Percentiles rank a stretch among this genome's conserved stretches.
Conservation (phyloP, 2,797 vertebrate genomes). For the Emys orbicularis region DNA sequence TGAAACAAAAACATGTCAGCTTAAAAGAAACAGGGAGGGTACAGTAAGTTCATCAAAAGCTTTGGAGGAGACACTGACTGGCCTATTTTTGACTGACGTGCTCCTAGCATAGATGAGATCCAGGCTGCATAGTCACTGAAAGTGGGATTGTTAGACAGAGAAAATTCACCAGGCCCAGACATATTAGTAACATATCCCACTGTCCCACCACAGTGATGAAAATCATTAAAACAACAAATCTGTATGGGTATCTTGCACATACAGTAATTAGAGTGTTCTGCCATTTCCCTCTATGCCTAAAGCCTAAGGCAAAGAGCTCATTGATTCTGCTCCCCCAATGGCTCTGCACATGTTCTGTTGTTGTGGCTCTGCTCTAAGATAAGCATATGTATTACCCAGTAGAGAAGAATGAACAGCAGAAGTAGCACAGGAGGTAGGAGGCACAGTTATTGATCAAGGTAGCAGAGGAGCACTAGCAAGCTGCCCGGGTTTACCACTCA, state of each 20-base stretch:
- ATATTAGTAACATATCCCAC: not conserved
- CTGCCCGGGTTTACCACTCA: not conserved
- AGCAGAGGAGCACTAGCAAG: not conserved
- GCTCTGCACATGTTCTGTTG: not conserved
- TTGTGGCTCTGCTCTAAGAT: not conserved
- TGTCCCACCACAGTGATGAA: not conserved
- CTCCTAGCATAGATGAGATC: not conserved
- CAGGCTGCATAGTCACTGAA: not conserved
- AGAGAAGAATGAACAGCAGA: not conserved
- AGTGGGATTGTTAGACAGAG: not conserved
- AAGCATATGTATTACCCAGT: not conserved
- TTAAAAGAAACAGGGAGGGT: not conserved
- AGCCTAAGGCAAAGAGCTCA: not conserved
- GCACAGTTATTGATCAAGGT: accelerated
- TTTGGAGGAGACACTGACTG: not conserved
- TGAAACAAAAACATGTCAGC: not conserved
- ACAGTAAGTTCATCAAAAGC: not conserved
- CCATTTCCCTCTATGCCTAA: not conserved
- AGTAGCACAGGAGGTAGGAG: not conserved
- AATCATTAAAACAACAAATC: not conserved
- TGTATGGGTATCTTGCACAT: not conserved
- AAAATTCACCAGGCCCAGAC: accelerated
- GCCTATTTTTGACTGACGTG: not conserved
- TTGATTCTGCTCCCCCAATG: accelerated
- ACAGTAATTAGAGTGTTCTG: not conserved